Base-by-base conservation (phyloP, 2,888 invertebrate genomes). In the Rhagonycha lutea region DNA sequence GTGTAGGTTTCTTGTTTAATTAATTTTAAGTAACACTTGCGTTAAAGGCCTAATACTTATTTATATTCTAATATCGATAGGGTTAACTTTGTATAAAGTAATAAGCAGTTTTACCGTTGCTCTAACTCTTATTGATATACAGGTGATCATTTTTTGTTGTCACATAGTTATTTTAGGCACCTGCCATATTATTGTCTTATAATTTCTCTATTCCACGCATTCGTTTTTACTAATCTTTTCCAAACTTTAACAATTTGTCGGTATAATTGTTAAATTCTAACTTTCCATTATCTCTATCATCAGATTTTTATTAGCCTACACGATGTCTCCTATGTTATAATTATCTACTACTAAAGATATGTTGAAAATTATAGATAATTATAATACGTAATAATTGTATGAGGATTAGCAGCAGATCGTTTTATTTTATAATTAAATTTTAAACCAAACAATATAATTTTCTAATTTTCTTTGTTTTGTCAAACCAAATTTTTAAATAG, bases 191-290 rank as follows among this genome's bases (percentile, higher is more conserved):
- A 47, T 47, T 47, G 47, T 47, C 47, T 47, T 47, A n/a, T 47
- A 47, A 47, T 47, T 47, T 47, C 47, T 47, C 47, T 47, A 47
- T 47, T 47, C 47, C 47, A 47, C 47, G 47, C 47, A 47, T 24
- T 69, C 18, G 14, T 29, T 69, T 32, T 70, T 12, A 61, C 23
- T 61, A 70, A 23, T 18, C 61, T n/a, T 26, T 61, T 70, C 14
- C 23, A n/a, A 24, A 61, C 47, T 81, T 80, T 72, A 79, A 80
- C 83, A 82, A 83, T 83, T 83, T 83, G 83, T 82, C 82, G 82
- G 79, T 82, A 78, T 82, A 83, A 82, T 82, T 75, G 80, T 76
- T 67, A 76, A 81, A 82, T 81, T 81, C 81, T 81, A 82, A 78
- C 81, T 70, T 69, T 14, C 23, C 23, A 14, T 75, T 78, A 73